Evolutionary conservation across 2,888 invertebrate species (phyloP).

Genomic region (Drosophila acutilabella): DNA sequence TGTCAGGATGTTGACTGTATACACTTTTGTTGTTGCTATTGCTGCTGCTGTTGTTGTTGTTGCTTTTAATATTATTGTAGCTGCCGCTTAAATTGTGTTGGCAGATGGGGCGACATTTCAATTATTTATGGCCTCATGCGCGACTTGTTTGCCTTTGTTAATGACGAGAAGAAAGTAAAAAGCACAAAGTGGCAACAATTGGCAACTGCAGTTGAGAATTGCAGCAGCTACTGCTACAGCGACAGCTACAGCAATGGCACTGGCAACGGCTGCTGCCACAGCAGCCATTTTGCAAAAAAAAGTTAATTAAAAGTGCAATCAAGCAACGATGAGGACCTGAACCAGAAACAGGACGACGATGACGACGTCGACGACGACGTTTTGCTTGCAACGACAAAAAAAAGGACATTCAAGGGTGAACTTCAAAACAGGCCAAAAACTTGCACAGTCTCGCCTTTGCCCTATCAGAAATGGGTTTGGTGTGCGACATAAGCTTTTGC

Average conservation of each 20-base stretch:
- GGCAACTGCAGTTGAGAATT: conserved; percentile 39
- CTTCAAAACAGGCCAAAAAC: conserved; percentile 45
- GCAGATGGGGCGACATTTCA: conserved; percentile 48
- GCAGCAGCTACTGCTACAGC: conserved; percentile 8
- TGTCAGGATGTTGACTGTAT: conserved; percentile 49
- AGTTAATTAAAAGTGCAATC: conserved; percentile 82
- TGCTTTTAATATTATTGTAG: conserved; percentile 28
- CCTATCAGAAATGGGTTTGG: conserved; percentile 42
- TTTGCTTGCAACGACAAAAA: conserved; percentile 63
- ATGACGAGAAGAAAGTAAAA: conserved; percentile 59
- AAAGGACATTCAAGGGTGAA: conserved; percentile 52
- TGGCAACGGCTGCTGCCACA: conserved; percentile 25
- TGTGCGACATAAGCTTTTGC: conserved; percentile 52
- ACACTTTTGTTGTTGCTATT: conserved; percentile 17
- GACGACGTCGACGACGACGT: conserved; percentile 43
- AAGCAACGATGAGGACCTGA: conserved; percentile 57
- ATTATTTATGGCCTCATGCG: conserved; percentile 69
- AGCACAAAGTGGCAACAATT: conserved; percentile 66
- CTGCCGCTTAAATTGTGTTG: conserved; percentile 56
- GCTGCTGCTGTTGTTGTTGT: conserved; percentile 25
- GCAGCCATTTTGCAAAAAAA: conserved; percentile 61
- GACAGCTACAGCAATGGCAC: conserved; percentile 18
- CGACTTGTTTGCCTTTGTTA: conserved; percentile 71
- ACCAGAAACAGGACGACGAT: conserved; percentile 20
- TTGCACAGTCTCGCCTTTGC: conserved; percentile 15